A percentile compares a stretch with the other conserved stretches of the same genome.
Evolutionary conservation across 2,888 invertebrate species (phyloP).

Genomic region (Caenorhabditis parvicauda): DNA sequence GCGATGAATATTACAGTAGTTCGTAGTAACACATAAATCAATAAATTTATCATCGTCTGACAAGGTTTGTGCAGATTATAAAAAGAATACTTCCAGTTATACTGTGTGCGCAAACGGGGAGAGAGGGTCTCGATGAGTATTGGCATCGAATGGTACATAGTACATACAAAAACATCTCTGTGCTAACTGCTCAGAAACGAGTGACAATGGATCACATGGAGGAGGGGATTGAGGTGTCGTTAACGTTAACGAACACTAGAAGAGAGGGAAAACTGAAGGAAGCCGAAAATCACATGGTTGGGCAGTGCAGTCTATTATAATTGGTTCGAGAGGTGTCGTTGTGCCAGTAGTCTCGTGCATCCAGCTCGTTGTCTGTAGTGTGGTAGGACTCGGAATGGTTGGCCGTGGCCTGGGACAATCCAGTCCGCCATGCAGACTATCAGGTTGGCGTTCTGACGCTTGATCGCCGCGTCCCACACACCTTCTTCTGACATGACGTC

Average conservation of each 20-base stretch:
- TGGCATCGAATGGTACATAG: conserved; percentile 40
- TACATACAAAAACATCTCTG: conserved; percentile 22
- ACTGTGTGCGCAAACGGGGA: too few relatives aligned
- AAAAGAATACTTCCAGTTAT: too few relatives aligned
- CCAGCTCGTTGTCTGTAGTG: conserved; percentile 57
- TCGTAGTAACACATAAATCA: too few relatives aligned
- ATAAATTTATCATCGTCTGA: too few relatives aligned
- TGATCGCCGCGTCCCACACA: conserved; percentile 60
- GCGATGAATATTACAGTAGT: too few relatives aligned
- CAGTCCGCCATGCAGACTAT: conserved; percentile 61
- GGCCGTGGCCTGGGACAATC: conserved; percentile 61
- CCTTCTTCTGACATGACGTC: conserved; percentile 55
- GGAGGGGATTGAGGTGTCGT: conserved; percentile 2
- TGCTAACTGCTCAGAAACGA: conserved; percentile 13
- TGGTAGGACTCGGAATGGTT: conserved; percentile 56
- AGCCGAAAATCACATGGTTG: conserved; percentile 4
- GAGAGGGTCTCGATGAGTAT: too few relatives aligned
- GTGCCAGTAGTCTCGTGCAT: conserved; percentile 52
- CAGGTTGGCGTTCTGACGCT: conserved; percentile 59
- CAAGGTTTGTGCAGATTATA: too few relatives aligned
- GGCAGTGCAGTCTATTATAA: conserved; percentile 5
- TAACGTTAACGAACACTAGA: neutral
- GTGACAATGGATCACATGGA: conserved; percentile 6
- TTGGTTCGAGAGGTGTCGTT: conserved; percentile 46
- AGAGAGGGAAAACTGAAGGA: neutral